Evolutionary conservation across 2,797 vertebrate genomes (phyloP).

Genomic region (Falco cherrug): DNA sequence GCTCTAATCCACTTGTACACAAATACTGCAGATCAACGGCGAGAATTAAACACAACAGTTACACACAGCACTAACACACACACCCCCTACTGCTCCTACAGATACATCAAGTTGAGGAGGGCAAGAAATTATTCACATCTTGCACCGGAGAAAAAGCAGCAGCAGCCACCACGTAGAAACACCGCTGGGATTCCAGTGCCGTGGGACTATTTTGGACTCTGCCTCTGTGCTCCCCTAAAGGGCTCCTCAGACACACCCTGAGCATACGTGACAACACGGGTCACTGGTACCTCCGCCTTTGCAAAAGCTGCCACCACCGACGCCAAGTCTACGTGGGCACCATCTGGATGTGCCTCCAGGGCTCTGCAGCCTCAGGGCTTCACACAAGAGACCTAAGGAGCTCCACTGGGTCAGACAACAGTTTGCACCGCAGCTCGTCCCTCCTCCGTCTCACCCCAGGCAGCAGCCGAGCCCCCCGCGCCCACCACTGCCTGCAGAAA

Average conservation of each 20-base stretch:
- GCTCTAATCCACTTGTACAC: neutral
- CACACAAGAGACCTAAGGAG: neutral
- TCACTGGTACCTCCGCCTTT: neutral
- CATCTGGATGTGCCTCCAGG: neutral
- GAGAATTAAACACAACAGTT: neutral
- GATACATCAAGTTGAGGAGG: neutral
- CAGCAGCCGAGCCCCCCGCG: neutral
- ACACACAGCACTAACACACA: neutral
- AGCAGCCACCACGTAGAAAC: neutral
- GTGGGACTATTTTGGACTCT: accelerated
- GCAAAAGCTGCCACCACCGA: neutral
- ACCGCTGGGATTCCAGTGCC: neutral
- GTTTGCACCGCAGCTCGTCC: neutral
- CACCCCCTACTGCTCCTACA: neutral
- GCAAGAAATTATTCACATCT: neutral
- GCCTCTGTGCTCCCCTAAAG: neutral
- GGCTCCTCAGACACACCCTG: neutral
- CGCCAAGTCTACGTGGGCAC: accelerated
- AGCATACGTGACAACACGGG: accelerated
- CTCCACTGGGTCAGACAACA: neutral
- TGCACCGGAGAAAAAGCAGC: neutral
- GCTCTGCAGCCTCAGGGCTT: neutral
- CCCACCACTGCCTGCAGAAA: neutral
- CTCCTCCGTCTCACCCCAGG: neutral
- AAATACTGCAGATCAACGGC: neutral